Evolutionary conservation across 2,888 invertebrate species (phyloP).

Genomic region (Agapostemon virescens): DNA sequence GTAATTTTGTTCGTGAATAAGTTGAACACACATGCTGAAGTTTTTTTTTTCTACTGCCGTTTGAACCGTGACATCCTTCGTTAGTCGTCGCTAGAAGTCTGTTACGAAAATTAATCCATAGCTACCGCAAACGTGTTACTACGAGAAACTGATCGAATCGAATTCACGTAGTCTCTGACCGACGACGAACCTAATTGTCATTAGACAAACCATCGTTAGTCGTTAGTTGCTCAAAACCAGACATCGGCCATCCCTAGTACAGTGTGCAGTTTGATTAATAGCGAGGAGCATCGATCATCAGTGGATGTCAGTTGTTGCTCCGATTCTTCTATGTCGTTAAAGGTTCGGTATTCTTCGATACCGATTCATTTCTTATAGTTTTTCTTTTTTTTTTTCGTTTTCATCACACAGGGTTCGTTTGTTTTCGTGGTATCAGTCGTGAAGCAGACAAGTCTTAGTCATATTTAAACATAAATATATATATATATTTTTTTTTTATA

Average conservation of each 20-base stretch:
- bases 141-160: not conserved
- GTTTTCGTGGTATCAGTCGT: slow-evolving; percentile 35
- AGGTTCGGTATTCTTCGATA: not conserved
- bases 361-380: not conserved
- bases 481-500: slow-evolving; percentile 51
- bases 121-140: not conserved
- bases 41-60: too few relatives aligned
- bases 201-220: not conserved
- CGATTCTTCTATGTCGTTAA: slow-evolving; percentile 16
- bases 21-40: not conserved
- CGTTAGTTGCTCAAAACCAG: slow-evolving; percentile 8
- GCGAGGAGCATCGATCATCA: slow-evolving; percentile 41
- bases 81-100: not conserved
- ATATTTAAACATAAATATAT: slow-evolving; percentile 59
- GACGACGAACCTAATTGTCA: not conserved
- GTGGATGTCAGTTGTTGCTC: slow-evolving; percentile 44
- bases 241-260: slow-evolving; percentile 33
- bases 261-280: slow-evolving; percentile 19
- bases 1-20: not conserved
- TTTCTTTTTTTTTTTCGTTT: not conserved
- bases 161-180: not conserved
- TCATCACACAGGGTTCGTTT: slow-evolving; percentile 18
- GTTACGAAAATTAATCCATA: slow-evolving; percentile 13
- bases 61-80: too few relatives aligned
- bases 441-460: slow-evolving; percentile 53